Evolutionary conservation across 2,888 invertebrate genomes (phyloP).

Genomic region (Rhamphomyia laevipes): DNA sequence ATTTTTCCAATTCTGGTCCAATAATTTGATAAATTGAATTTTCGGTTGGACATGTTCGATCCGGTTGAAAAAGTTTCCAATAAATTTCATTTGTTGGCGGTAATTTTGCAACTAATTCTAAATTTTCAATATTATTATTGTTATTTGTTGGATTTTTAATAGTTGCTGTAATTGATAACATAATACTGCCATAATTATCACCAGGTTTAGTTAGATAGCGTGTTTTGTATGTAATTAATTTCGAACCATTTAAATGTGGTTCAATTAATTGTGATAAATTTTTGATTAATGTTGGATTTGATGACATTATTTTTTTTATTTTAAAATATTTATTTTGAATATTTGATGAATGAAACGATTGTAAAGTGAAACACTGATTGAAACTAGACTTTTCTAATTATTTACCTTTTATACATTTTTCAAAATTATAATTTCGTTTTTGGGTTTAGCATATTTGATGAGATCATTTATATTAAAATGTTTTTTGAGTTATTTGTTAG

Average conservation of each 20-base stretch:
- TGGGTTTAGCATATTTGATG: too few relatives aligned
- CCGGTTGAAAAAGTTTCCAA: conserved; percentile 42
- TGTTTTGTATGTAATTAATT: conserved; percentile 33
- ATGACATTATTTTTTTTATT: too few relatives aligned
- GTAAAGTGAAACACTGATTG: too few relatives aligned
- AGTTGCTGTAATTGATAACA: conserved; percentile 36
- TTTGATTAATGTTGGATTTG: conserved; percentile 22
- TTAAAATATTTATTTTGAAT: too few relatives aligned
- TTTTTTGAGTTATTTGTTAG: too few relatives aligned
- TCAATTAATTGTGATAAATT: conserved; percentile 27
- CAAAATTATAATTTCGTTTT: too few relatives aligned
- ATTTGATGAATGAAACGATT: too few relatives aligned
- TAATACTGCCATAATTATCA: conserved; percentile 51
- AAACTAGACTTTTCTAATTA: too few relatives aligned
- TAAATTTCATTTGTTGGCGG: conserved; percentile 44
- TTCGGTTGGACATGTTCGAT: conserved; percentile 46
- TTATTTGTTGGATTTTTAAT: conserved; percentile 21
- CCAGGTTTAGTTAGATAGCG: conserved; percentile 42
- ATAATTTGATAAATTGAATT: conserved; percentile 42
- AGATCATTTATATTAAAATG: too few relatives aligned
- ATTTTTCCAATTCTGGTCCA: conserved; percentile 38
- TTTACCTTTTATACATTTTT: too few relatives aligned
- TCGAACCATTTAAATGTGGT: conserved; percentile 22
- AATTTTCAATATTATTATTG: conserved; percentile 24
- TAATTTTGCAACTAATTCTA: conserved; percentile 45